These are phyloP conservation scores for Stigmatopora nigra DNA, from an alignment of 2,113 vertebrate genomes.

Conservation along the genomic window DNA sequence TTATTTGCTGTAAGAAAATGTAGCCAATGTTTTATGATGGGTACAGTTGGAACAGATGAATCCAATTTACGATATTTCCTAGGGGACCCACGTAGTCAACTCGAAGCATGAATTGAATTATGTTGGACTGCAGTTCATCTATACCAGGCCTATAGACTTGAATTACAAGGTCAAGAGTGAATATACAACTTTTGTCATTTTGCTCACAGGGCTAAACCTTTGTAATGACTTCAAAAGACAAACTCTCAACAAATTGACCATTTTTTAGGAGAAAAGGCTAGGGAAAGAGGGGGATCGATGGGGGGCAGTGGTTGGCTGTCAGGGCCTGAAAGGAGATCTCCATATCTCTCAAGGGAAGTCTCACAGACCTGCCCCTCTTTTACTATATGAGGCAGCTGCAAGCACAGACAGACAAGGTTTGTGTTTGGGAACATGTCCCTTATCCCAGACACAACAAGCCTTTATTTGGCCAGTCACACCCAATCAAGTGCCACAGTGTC, in stretches of 20 bases:
- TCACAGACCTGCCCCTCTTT: constrained; percentile 31
- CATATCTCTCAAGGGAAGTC: constrained; percentile 14
- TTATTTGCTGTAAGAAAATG: too few species aligned
- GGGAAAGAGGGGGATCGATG: not conserved
- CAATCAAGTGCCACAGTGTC: constrained; percentile 48
- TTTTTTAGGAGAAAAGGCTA: constrained; percentile 1
- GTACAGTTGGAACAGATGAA: too few species aligned
- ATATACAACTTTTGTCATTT: not conserved
- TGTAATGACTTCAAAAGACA: not conserved
- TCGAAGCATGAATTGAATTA: too few species aligned
- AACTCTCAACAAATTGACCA: not conserved
- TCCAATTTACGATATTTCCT: too few species aligned
- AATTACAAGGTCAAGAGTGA: not conserved
- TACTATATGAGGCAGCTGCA: constrained; percentile 48
- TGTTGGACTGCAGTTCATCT: too few species aligned
- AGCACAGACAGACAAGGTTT: constrained; percentile 57
- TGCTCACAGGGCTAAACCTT: not conserved
- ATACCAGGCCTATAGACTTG: not conserved
- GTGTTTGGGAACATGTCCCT: constrained; percentile 51
- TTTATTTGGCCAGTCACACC: constrained; percentile 62
- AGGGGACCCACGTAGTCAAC: too few species aligned
- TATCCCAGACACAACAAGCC: constrained; percentile 62
- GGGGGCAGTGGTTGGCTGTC: constrained; percentile 6
- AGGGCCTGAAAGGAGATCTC: constrained; percentile 34
- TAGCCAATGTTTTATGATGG: too few species aligned